phyloP scores from a whole-genome alignment of 2,113 vertebrate species.

The Chlorodrepanis virens region DNA sequence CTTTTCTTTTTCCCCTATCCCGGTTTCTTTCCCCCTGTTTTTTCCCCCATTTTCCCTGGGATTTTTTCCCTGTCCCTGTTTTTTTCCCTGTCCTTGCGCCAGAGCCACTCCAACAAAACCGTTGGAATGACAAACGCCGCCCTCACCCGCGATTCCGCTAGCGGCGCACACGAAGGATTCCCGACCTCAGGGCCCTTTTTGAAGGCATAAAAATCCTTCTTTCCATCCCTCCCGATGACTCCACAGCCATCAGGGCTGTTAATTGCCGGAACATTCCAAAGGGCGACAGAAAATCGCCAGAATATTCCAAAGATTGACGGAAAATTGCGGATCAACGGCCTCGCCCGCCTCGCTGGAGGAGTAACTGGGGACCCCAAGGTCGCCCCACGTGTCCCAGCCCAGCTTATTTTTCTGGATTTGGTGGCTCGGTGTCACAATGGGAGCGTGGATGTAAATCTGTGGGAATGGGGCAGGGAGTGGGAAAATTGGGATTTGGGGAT shows the following conservation, averaged over 20 bases:
- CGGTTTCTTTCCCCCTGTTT: neutral
- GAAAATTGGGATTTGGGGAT: neutral
- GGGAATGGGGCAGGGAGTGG: neutral
- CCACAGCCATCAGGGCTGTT: neutral
- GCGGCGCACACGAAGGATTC: neutral
- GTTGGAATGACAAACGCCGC: neutral
- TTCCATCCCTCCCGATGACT: neutral
- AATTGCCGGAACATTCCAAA: neutral
- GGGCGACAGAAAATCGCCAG: neutral
- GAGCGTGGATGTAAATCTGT: neutral
- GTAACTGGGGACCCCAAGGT: conserved; percentile 36
- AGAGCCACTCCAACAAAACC: fast-evolving
- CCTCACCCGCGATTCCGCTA: neutral
- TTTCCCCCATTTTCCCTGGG: neutral
- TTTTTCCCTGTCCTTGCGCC: too few relatives aligned
- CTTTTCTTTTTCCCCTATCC: too few relatives aligned
- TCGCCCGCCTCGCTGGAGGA: neutral
- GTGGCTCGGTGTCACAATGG: neutral
- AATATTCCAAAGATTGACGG: neutral
- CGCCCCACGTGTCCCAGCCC: neutral
- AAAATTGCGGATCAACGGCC: conserved; percentile 1
- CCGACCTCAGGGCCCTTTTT: neutral
- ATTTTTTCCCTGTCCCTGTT: fast-evolving
- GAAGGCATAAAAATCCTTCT: neutral
- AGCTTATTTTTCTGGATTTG: conserved; percentile 19